Base-by-base conservation (phyloP, 2,113 vertebrate species). In the Sula dactylatra region DNA sequence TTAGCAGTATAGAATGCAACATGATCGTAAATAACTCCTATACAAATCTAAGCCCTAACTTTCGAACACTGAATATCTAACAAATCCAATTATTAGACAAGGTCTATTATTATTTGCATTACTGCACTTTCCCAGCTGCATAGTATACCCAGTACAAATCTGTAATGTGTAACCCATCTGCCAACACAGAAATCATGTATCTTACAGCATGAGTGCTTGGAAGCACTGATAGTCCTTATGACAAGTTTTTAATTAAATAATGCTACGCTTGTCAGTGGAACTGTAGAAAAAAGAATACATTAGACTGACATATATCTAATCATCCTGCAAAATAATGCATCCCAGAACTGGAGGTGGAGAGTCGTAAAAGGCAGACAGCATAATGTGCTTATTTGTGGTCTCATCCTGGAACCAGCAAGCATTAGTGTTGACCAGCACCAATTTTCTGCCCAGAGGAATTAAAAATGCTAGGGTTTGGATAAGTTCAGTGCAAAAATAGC, bases 211-310 rank as follows among this genome's bases (percentile, higher is more conserved):
- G 5, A 95, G 86, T 69, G 73, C 77, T 91, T 44, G 26, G 69
- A 93, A 97, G 72, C 56, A 19, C 55, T 45, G 65, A 65, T 49
- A 77, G 80, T 49, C 72, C 56, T 94, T 54, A 76, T 92, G 92
- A 95, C 94, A 94, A 69, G 31, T 42, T 95, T 88, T 85, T 94
- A 96, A 96, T 91, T 86, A 92, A 93, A 94, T 96, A 86, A 96
- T 56, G 32, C 73, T 91, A 24, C 12, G 40, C 86, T 90, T 91
- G 80, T 82, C 88, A 88, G 69, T 31, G 44, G 47, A 74, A 78
- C 45, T 54, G 72, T 44, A 85, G 80, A 26, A 85, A 74, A 74
- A 76, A 85, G 40, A 91, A 77, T 58, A 25, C n/a, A 1, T 94
- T 84, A 86, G 72, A 85, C 45, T 93, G 92, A 93, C 79, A 61